Base-by-base conservation (phyloP, 1,140 invertebrate species). In the Ephestia elutella region DNA sequence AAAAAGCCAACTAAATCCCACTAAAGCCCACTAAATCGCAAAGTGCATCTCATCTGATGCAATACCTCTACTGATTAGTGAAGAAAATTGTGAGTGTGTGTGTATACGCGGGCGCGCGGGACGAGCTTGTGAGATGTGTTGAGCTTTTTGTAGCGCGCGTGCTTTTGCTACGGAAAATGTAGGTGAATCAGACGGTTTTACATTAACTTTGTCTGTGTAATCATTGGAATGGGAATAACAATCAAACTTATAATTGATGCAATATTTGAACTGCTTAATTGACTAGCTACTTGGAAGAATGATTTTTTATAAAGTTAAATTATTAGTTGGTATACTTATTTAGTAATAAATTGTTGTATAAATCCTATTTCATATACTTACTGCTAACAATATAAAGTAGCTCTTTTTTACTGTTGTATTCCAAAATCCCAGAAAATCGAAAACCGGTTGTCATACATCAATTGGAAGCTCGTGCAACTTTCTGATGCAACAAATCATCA, bases 401-500 rank as follows among this genome's bases (percentile, higher is more conserved):
- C n/a, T n/a, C n/a, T 38, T 44, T 3, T 44, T 5, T 44, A 2
- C 13, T 10, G 2, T 2, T 15, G 0, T 20, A 20, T 51, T 51
- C 19, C 10, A 4, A 17, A 44, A 4, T 44, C 13, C 13, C 18
- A 25, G 51, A 1, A 30, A 30, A 2, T n/a, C n/a, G 51, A 54
- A 10, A 54, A 54, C 38, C 38, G 38, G 38, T 44, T 10, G 38
- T 44, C 38, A 44, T 44, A 2, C n/a, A 15, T 15, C 13, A 17
- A 5, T 15, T 44, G 38, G 38, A 44, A 53, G 50, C 50, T 53
- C 21, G 20, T 53, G 50, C 50, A 53, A 53, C 19, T 53, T 53
- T 44, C 68, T 72, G 70, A 69, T 44, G 70, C 62, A 72, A 72
- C 35, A 53, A 55, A 53, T 65, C 54, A 66, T 66, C 60, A 20